Conservation (phyloP, 2,888 invertebrate genomes). For the Eulithis prunata region DNA sequence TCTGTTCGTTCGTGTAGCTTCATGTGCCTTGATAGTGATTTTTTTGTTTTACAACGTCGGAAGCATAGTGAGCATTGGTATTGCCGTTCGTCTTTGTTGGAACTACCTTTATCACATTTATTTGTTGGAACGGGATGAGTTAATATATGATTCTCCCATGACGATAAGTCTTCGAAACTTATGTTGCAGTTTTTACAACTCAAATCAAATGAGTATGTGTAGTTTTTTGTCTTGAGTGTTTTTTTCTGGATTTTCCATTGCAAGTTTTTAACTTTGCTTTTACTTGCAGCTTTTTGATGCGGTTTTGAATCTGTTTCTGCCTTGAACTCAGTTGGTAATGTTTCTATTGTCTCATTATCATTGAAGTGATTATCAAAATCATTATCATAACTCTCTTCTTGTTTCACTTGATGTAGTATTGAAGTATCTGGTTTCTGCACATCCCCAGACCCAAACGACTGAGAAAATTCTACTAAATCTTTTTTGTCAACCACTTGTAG, state of each 20-base stretch:
- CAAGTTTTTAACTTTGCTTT: conserved; percentile 12
- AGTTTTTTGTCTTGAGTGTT: not conserved
- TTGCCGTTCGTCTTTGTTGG: conserved; percentile 36
- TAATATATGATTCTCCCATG: conserved; percentile 12
- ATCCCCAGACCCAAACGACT: not conserved
- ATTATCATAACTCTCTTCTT: conserved; percentile 30
- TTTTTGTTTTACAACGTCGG: conserved; percentile 65
- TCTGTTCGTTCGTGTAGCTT: conserved; percentile 61
- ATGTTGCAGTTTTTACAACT: conserved; percentile 17
- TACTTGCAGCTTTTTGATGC: conserved; percentile 39
- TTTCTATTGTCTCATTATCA: conserved; percentile 32
- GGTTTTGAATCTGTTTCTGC: conserved; percentile 24
- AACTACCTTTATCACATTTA: not conserved
- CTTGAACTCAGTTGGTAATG: conserved; percentile 32
- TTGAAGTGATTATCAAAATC: conserved; percentile 40
- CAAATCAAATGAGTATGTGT: not conserved
- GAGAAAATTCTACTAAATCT: conserved; percentile 11
- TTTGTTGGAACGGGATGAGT: conserved; percentile 1
- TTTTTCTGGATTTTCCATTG: conserved; percentile 19
- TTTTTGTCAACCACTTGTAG: conserved; percentile 22
- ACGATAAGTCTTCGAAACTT: not conserved
- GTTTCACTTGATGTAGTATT: conserved; percentile 18
- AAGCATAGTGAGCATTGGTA: conserved; percentile 67
- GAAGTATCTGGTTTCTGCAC: not conserved
- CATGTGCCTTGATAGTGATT: conserved; percentile 62